phyloP scores from a whole-genome alignment of 2,113 vertebrate species.

The Lycocorax pyrrhopterus region DNA sequence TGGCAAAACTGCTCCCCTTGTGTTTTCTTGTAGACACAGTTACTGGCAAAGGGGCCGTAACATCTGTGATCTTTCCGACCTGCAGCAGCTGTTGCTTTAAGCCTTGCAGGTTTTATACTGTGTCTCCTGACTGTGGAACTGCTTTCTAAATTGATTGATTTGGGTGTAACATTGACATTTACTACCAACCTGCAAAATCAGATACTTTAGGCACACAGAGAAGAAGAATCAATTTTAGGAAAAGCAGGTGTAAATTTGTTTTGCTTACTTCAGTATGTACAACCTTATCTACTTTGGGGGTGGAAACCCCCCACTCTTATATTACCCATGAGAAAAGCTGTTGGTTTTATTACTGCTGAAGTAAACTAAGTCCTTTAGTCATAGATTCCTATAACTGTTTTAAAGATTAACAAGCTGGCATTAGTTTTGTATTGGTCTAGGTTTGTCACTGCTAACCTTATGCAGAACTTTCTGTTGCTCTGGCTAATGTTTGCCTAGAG shows the following conservation, averaged over 20 bases:
- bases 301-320: rapidly evolving
- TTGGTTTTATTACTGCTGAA: background rate
- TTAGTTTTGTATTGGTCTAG: background rate
- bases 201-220: rapidly evolving
- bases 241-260: background rate
- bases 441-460: background rate
- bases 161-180: background rate
- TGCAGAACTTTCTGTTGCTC: background rate
- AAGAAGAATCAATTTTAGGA: background rate
- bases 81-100: background rate
- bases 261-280: background rate
- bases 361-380: background rate
- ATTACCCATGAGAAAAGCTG: background rate
- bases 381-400: background rate
- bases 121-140: background rate
- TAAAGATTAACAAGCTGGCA: background rate
- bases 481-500: constrained; percentile 27
- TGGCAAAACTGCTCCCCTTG: background rate
- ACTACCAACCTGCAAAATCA: background rate
- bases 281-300: background rate
- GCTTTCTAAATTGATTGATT: background rate
- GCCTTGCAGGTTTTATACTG: background rate
- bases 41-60: background rate
- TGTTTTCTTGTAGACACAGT: background rate
- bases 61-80: background rate